Percentiles rank a stretch among this genome's conserved stretches.
phyloP scores from a whole-genome alignment of 92 coral and sea anemone genomes.

The Palythoa grandiflora region DNA sequence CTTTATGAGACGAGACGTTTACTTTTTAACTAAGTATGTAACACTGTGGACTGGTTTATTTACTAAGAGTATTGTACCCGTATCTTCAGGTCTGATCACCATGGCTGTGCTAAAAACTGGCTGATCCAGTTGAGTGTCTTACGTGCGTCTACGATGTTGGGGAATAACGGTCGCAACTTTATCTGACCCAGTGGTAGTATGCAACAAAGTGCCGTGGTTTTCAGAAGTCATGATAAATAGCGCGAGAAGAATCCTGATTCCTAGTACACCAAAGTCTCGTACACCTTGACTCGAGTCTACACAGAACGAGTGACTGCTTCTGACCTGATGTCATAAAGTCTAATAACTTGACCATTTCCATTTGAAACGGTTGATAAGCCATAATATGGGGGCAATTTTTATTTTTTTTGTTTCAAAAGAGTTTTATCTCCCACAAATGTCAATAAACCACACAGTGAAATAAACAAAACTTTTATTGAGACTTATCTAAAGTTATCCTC shows the following conservation, averaged over 20 bases:
- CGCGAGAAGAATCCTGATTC: not conserved
- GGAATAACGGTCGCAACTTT: not conserved
- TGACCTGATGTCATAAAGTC: too few relatives aligned
- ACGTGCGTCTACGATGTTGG: not conserved
- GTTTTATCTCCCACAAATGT: too few relatives aligned
- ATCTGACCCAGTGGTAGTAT: not conserved
- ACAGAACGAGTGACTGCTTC: too few relatives aligned
- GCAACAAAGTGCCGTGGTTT: not conserved
- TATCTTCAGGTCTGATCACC: constrained; percentile 64
- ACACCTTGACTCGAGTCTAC: too few relatives aligned
- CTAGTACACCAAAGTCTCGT: too few relatives aligned
- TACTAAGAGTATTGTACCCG: not conserved
- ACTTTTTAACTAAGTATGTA: not conserved
- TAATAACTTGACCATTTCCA: too few relatives aligned
- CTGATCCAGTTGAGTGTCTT: not conserved
- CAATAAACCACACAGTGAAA: too few relatives aligned
- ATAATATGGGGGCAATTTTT: too few relatives aligned
- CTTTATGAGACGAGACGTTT: not conserved
- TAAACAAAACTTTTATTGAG: too few relatives aligned
- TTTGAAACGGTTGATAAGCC: too few relatives aligned
- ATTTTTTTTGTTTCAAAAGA: too few relatives aligned
- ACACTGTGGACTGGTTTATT: not conserved
- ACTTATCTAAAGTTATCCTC: too few relatives aligned
- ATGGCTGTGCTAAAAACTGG: constrained; percentile 67
- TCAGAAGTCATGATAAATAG: not conserved